Evolutionary conservation across 1,140 invertebrate genomes (phyloP).

Genomic region (Drosophila pachea): DNA sequence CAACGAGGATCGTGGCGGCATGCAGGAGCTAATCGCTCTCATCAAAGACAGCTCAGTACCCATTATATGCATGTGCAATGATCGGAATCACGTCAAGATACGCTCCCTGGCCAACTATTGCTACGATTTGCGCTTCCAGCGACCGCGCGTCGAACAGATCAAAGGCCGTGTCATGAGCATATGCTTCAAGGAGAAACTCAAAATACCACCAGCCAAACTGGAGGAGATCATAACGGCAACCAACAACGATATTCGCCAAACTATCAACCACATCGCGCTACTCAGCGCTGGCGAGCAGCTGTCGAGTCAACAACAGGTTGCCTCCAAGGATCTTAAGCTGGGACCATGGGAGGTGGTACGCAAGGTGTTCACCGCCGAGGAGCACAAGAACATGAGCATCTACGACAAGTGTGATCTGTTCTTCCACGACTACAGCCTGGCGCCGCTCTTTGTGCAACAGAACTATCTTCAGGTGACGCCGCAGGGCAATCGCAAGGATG

Average conservation of each 20-base stretch:
- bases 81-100: constrained; percentile 96
- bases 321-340: constrained; percentile 91
- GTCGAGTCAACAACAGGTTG: constrained; percentile 51
- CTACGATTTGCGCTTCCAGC: constrained; percentile 92
- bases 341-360: constrained; percentile 96
- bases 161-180: constrained; percentile 93
- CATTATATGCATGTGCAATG: constrained; percentile 99
- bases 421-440: constrained; percentile 97
- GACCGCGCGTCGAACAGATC: constrained; percentile 93
- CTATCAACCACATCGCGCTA: constrained; percentile 92
- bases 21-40: constrained; percentile 94
- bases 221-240: constrained; percentile 92
- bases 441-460: constrained; percentile 97
- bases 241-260: constrained; percentile 96
- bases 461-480: constrained; percentile 93
- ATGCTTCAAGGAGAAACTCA: constrained; percentile 94
- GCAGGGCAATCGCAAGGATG: constrained; percentile 81
- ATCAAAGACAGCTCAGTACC: constrained; percentile 96
- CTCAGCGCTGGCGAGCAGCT: constrained; percentile 83
- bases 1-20: constrained; percentile 98
- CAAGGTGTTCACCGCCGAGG: constrained; percentile 91
- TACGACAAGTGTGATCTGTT: constrained; percentile 95
- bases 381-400: constrained; percentile 90
- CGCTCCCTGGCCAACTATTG: constrained; percentile 95
- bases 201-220: constrained; percentile 87